Base-by-base conservation (phyloP, 2,888 invertebrate genomes). In the Colostygia pectinataria region DNA sequence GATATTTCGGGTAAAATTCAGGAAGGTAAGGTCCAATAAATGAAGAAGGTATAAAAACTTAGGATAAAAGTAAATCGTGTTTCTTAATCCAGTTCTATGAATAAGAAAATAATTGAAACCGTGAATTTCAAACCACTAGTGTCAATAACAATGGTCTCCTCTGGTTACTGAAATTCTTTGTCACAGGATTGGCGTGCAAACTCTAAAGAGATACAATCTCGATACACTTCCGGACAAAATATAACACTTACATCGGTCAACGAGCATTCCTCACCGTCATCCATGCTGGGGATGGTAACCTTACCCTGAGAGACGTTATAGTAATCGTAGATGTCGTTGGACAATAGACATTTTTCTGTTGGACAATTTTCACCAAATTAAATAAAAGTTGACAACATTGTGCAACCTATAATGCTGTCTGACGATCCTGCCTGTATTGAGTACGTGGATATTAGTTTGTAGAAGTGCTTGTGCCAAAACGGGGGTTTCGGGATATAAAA, bases 281-380 rank as follows among this genome's bases (percentile, higher is more conserved):
- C 98, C 73, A 99, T 95, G 89, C 93, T 95, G 77, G 98, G 97
- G 87, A 99, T 98, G 76, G 95, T 95, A 82, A 94, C 94, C 93
- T 98, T 98, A 93, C 99, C 99, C 94, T 99, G 99, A 77, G 98
- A 93, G 81, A 98, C 96, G 94, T 94, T 96, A 92, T 92, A 90
- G 93, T 98, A 99, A 91, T 97, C 96, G 92, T 96, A 92, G 92
- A 98, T 94, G 92, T 98, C 94, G 88, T 97, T 93, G 74, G 93
- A 93, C 79, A 98, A 94, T 71, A 92, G 74, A 92, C 97, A 95
- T 80, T 91, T 92, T 0, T 93, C 98, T 97, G 94, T 79, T 85
- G 85, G 71, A 74, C 61, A 80, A 80, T 80, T 60, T 76, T n/a
- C n/a, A 81, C 53, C 60, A 54, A 52, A 67, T 61, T 66, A 72